Evolutionary conservation across 2,113 vertebrate species (phyloP), one percentile per base, ranked within the genome.

Genomic region (Fregetta grallaria): DNA sequence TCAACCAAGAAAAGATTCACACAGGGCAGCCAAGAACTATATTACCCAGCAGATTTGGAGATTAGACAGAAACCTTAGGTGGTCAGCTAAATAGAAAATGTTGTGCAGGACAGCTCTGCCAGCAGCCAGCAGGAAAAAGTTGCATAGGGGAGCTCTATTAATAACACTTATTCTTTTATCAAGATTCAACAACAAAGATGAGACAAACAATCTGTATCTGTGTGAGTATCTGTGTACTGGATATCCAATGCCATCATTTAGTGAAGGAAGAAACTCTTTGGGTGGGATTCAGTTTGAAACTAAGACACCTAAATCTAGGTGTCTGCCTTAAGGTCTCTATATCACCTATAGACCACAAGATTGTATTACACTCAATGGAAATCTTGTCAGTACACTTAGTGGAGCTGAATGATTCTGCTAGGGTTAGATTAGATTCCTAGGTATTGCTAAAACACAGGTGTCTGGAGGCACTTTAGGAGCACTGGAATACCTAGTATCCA

Each of bases 61-160:
- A 85, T 70, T 72, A 66, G 47, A 82, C 62, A 93, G 71, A 89
- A 84, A 73, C 61, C 44, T 76, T 70, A 95, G 73, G 92, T 1
- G 49, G 87, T 75, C 66, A 91, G 44, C 66, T 96, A 95, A 94
- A 97, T 70, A 94, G 61, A 92, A 88, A 66, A 88, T 71, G 50
- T 14, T 82, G 38, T n/a, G 30, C 61, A 86, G 63, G 53, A 77
- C 63, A 85, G 34, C 47, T 87, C 77, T 94, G 77, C 83, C 76
- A 94, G 82, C 55, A 93, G 40, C 27, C 81, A 92, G 68, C 86
- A 89, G 63, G 76, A 90, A 83, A 92, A 86, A 56, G 4, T 50
- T 84, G n/a, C n/a, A 25, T 11, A 62, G 56, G 38, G n/a, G 38
- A 87, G 6, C 29, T 89, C 68, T 91, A 77, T 86, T 90, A 90